Evolutionary conservation across 64 coral and sea anemone species (phyloP), one percentile per base, ranked within the genome.

Genomic region (Hydrozoanthus tunicans): DNA sequence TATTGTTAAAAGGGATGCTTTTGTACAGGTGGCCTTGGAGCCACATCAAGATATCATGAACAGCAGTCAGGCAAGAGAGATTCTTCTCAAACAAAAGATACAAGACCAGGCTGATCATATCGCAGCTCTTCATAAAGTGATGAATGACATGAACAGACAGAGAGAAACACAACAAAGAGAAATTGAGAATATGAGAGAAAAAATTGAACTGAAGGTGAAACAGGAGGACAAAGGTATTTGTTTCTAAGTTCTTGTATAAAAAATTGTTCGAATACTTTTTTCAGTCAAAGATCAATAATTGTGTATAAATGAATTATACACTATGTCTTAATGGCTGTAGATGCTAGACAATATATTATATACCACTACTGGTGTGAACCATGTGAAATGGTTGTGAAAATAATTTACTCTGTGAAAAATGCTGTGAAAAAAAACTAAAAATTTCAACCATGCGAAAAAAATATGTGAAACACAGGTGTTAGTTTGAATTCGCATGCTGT

Each of bases 71-170:
- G 82, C 82, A 23, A 69, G 52, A 72, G 82, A 70, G 52, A 26
- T 86, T 70, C 53, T 86, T 1, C 81, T 55, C 6, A 86, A 58
- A 53, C 82, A 86, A 86, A 86, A 86, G 56, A 25, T 86, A 86
- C 64, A 72, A 56, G 82, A 86, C n/a, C 82, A 86, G 15, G 82
- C 64, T 25, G 52, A 51, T 56, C 65, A 86, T 57, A 86, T 86
- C 13, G 82, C 70, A 71, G 27, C 52, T 23, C 65, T 86, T 86
- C 65, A 71, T n/a, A 17, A 23, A 86, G 7, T 71, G 64, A 86
- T 86, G 65, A 72, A 54, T 1, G n/a, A 72, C 53, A 72, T 86
- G 64, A 26, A 55, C 11, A n/a, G 58, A 27, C 64, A 68, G 0
- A 86, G 17, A 56, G 20, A 86, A 71, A 71, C 15, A 25, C 51